These are phyloP conservation scores for Drosophila nigricruria DNA, from an alignment of 2,888 invertebrate species.

Conservation along the genomic window DNA sequence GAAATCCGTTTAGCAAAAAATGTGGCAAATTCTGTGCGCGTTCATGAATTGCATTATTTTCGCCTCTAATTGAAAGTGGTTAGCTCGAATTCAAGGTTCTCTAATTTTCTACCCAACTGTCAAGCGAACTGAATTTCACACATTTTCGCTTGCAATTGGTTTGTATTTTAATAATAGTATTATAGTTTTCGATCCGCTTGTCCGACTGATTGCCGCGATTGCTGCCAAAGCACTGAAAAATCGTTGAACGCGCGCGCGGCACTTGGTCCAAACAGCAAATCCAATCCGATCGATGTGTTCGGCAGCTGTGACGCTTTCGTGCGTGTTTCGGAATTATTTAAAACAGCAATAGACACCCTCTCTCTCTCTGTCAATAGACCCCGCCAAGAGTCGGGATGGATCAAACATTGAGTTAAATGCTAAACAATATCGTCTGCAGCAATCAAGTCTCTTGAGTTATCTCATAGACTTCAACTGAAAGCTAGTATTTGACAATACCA, in stretches of 20 bases:
- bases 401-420: background rate
- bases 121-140: constrained; percentile 46
- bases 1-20: constrained; percentile 64
- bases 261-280: constrained; percentile 46
- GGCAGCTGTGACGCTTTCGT: constrained; percentile 46
- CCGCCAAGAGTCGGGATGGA: background rate
- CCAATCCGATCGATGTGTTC: constrained; percentile 46
- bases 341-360: background rate
- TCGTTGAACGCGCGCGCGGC: constrained; percentile 9
- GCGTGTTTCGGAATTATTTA: constrained; percentile 23
- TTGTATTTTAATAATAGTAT: background rate
- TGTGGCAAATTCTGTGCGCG: constrained; percentile 47
- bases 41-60: constrained; percentile 70
- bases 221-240: constrained; percentile 63
- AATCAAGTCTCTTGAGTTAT: background rate
- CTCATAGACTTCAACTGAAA: background rate
- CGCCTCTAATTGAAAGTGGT: constrained; percentile 35
- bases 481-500: background rate
- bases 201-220: constrained; percentile 64
- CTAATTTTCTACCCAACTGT: constrained; percentile 52
- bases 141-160: constrained; percentile 38
- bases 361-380: background rate
- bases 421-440: background rate
- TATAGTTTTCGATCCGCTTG: background rate
- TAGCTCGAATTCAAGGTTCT: constrained; percentile 58